Evolutionary conservation across 2,113 vertebrate genomes (phyloP).

Genomic region (Corvus hawaiiensis): DNA sequence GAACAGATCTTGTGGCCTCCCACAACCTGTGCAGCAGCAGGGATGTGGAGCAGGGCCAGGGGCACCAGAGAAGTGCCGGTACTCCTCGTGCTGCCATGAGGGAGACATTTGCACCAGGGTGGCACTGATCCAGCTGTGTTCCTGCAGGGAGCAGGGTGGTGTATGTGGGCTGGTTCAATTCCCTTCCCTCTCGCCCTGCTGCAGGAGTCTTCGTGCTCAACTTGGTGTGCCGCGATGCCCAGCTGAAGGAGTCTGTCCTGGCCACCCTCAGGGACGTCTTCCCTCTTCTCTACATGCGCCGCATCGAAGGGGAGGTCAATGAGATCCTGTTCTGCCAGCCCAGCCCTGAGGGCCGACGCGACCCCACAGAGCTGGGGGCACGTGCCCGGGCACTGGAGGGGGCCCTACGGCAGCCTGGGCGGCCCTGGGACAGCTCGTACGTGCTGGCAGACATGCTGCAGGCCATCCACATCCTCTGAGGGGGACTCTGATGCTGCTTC

Average conservation of each 20-base stretch:
- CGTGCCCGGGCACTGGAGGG: slow-evolving; percentile 77
- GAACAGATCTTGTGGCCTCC: neutral
- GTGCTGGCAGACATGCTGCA: slow-evolving; percentile 81
- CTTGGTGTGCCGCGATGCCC: slow-evolving; percentile 86
- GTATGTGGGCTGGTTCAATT: accelerated
- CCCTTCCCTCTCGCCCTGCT: neutral
- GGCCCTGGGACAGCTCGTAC: slow-evolving; percentile 71
- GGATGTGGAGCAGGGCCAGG: neutral
- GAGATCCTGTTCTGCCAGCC: slow-evolving; percentile 83
- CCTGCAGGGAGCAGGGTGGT: accelerated
- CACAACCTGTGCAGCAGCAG: accelerated
- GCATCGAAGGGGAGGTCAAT: slow-evolving; percentile 88
- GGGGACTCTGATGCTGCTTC: neutral
- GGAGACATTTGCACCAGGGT: accelerated
- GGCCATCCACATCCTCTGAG: slow-evolving; percentile 80
- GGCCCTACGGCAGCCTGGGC: slow-evolving; percentile 64
- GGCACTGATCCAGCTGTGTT: neutral
- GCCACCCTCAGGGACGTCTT: slow-evolving; percentile 76
- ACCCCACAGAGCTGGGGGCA: slow-evolving; percentile 59
- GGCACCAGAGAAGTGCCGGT: accelerated
- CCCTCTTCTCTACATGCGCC: slow-evolving; percentile 75
- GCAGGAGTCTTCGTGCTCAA: slow-evolving; percentile 93
- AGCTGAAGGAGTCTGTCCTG: slow-evolving; percentile 79
- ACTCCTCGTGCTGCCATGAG: accelerated
- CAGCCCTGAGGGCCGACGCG: neutral